Conservation (phyloP, 2,888 invertebrate genomes). For the Nomada ferruginata region DNA sequence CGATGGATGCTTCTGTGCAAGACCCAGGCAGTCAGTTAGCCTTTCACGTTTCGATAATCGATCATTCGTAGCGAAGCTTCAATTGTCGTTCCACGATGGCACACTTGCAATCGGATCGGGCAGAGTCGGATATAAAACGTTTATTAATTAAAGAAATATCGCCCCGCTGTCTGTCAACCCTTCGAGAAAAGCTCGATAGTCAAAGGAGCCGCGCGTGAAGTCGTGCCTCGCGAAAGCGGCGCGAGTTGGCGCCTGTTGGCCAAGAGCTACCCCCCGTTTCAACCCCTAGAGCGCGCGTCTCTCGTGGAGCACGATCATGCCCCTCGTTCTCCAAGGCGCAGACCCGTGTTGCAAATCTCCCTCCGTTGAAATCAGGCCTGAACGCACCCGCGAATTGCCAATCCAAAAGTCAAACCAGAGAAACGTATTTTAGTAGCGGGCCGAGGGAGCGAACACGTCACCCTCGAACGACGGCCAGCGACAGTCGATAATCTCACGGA, state of each 20-base stretch:
- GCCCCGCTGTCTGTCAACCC: slow-evolving; percentile 43
- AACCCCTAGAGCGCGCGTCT: slow-evolving; percentile 10
- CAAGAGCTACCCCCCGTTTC: slow-evolving; percentile 30
- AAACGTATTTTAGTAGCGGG: slow-evolving; percentile 83
- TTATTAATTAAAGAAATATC: not conserved
- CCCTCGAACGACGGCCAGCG: slow-evolving; percentile 84
- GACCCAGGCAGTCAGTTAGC: slow-evolving; percentile 2
- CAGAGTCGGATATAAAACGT: not conserved
- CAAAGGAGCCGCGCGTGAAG: slow-evolving; percentile 5
- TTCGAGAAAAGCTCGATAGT: slow-evolving; percentile 24
- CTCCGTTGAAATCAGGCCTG: slow-evolving; percentile 28
- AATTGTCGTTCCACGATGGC: not conserved
- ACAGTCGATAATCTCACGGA: slow-evolving; percentile 85
- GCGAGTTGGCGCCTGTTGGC: slow-evolving; percentile 53
- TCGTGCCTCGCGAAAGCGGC: slow-evolving; percentile 13
- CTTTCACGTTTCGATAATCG: not conserved
- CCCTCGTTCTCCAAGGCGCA: not conserved
- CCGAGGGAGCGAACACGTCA: slow-evolving; percentile 83
- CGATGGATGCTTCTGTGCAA: slow-evolving; percentile 16
- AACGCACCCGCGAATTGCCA: slow-evolving; percentile 39
- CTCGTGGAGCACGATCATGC: slow-evolving; percentile 4
- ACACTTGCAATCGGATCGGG: too few species aligned
- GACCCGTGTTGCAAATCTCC: not conserved
- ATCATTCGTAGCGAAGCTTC: not conserved
- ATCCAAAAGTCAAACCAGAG: slow-evolving; percentile 75